Evolutionary conservation across 2,113 vertebrate genomes (phyloP).

Genomic region (Apistogramma diplotaenia): DNA sequence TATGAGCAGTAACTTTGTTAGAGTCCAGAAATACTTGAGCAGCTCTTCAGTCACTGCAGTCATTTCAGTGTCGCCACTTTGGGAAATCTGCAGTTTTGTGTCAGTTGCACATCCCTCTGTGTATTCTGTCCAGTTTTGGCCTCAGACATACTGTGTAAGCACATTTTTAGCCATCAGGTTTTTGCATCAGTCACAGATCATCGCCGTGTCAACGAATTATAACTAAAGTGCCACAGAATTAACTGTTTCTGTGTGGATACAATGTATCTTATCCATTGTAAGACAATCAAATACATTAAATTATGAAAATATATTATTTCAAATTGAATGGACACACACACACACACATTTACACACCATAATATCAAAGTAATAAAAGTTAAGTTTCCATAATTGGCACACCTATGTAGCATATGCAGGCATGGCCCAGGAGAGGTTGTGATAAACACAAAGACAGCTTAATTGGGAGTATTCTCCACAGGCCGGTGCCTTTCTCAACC

Average conservation of each 20-base stretch:
- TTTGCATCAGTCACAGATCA: not conserved
- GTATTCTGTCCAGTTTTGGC: not conserved
- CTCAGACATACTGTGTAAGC: not conserved
- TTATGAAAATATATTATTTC: no score
- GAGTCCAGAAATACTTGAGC: not conserved
- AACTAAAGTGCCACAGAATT: not conserved
- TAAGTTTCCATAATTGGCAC: not conserved
- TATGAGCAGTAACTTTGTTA: not conserved
- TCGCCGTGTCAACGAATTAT: not conserved
- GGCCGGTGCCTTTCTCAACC: not conserved
- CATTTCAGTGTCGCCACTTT: not conserved
- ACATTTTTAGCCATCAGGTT: not conserved
- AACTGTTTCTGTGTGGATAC: not conserved
- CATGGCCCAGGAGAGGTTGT: not conserved
- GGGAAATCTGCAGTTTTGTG: not conserved
- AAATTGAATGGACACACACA: not conserved
- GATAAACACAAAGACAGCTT: not conserved
- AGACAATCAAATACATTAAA: not conserved
- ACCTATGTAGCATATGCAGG: not conserved
- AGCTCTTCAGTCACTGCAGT: not conserved
- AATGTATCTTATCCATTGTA: not conserved
- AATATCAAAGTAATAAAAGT: not conserved
- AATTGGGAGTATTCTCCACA: not conserved
- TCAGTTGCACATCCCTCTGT: accelerated
- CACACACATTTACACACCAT: not conserved